Evolutionary conservation across 2,888 invertebrate species (phyloP), one percentile per base, ranked within the genome.

Genomic region (Polydrusus tereticollis): DNA sequence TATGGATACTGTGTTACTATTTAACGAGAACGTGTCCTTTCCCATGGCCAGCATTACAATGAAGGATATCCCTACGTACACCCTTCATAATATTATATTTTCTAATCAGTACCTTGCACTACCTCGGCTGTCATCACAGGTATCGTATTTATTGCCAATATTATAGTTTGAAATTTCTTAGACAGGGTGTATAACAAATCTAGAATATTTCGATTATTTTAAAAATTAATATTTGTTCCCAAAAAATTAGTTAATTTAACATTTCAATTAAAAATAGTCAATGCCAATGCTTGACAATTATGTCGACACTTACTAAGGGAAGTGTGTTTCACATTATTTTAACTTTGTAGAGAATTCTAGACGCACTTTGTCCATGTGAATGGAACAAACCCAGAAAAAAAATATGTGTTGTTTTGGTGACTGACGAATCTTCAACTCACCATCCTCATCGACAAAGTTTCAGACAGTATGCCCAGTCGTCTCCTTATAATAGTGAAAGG

Each of bases 51-150:
- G 94, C 74, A 90, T 97, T 75, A 93, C 93, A 79, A 97, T 97
- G 92, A 90, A 93, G 52, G 96, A 97, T 36, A 94, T 98, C 82
- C 94, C 96, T 10, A 92, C 94, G 23, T 91, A 93, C 79, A 94
- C 96, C 0, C 89, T 98, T 84, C 93, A 93, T 76, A 95, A 97
- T 84, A 90, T 97, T 65, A 93, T 98, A 69, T 92, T 94, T 68
- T 91, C 93, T 52, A 97, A 98, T 87, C 94, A 95, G 85, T 95
- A 94, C 86, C 88, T 98, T 64, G 90, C 74, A 23, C 86, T 98
- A 77, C 98, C 98, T 0, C 87, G 98, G 66, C 87, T 98, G 5
- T 97, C 97, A 0, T 97, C 97, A n/a, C 97, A 97, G 89, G 94
- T 91, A 78, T 21, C 23, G 3, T n/a, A 26, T 63, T 43, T 33